Evolutionary conservation across 2,113 vertebrate species (phyloP).

Genomic region (Glaucomys volans): DNA sequence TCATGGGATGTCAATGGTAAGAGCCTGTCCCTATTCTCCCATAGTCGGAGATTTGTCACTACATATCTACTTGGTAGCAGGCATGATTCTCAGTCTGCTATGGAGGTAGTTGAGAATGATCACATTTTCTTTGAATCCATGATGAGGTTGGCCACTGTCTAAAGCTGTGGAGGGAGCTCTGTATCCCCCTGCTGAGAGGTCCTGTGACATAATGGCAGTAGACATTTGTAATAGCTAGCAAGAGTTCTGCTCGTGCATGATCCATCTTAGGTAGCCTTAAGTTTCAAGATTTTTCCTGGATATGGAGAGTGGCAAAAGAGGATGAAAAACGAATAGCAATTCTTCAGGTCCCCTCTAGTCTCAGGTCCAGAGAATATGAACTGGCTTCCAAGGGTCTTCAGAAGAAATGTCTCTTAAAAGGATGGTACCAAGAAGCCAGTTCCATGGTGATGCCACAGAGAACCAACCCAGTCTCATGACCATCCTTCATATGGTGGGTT

Average conservation of each 20-base stretch:
- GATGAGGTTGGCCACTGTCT: neutral
- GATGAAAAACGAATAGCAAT: neutral
- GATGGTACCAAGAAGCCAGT: neutral
- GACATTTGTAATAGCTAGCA: neutral
- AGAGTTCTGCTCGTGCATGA: neutral
- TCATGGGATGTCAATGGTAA: neutral
- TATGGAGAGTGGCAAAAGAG: neutral
- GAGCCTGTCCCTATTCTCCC: rapidly evolving
- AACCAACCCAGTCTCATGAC: neutral
- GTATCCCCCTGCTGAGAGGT: rapidly evolving
- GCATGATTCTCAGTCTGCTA: neutral
- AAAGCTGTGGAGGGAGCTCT: neutral
- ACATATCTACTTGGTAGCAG: neutral
- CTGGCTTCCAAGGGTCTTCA: neutral
- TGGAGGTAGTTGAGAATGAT: neutral
- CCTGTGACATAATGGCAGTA: neutral
- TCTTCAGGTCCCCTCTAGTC: neutral
- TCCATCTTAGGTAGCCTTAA: neutral
- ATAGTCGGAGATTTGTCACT: rapidly evolving
- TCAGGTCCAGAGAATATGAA: neutral
- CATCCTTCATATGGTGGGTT: neutral
- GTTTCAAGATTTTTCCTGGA: neutral
- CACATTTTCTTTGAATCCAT: neutral
- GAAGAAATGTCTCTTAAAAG: neutral
- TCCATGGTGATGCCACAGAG: neutral